Conservation (phyloP, 2,797 vertebrate genomes). For the Rhadinocentrus ornatus region DNA sequence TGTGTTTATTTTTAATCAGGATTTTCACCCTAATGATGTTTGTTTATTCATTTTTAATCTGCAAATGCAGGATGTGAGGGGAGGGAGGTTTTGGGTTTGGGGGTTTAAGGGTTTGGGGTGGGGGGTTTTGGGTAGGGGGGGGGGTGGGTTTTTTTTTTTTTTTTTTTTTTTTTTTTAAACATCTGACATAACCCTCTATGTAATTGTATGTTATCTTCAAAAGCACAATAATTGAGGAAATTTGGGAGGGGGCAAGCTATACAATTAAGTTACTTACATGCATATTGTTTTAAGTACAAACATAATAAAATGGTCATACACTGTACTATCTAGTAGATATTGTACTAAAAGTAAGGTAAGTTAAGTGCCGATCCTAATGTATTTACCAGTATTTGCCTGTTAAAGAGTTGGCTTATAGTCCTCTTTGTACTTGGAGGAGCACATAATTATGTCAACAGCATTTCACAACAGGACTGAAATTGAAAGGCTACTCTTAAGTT, state of each 20-base stretch:
- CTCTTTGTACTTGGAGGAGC: neutral
- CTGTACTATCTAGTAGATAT: neutral
- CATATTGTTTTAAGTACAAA: neutral
- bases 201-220: conserved; percentile 3
- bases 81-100: too few relatives aligned
- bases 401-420: neutral
- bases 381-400: too few relatives aligned
- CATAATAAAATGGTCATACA: neutral
- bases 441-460: neutral
- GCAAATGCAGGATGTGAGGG: conserved; percentile 48
- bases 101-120: too few relatives aligned
- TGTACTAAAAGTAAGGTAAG: neutral
- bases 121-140: too few relatives aligned
- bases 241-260: neutral
- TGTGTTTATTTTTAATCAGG: too few relatives aligned
- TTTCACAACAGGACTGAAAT: conserved; percentile 5
- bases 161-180: neutral
- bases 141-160: too few relatives aligned
- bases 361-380: neutral
- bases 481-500: neutral
- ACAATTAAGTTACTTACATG: neutral
- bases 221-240: neutral
- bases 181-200: conserved; percentile 42
- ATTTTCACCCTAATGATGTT: conserved; percentile 7
- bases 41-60: conserved; percentile 54